Evolutionary conservation across 2,113 vertebrate genomes (phyloP).

Genomic region (Boleophthalmus pectinirostris): DNA sequence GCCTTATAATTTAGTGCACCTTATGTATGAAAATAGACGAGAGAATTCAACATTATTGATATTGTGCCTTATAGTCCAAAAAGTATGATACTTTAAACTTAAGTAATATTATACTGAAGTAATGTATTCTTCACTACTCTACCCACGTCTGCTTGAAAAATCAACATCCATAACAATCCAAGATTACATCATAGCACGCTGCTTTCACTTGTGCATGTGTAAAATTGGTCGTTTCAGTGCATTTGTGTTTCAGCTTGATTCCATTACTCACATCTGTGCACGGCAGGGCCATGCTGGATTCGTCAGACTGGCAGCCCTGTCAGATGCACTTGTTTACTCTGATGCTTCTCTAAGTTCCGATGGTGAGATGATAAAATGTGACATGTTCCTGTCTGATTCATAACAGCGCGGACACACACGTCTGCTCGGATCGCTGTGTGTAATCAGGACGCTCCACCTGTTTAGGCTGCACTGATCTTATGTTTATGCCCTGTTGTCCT

Average conservation of each 20-base stretch:
- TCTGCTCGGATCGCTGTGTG: neutral
- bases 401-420: neutral
- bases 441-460: constrained; percentile 1
- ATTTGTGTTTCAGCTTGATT: constrained; percentile 8
- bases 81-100: too few relatives aligned
- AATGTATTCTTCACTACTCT: too few relatives aligned
- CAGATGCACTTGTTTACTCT: constrained; percentile 12
- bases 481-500: neutral
- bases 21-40: too few relatives aligned
- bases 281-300: neutral
- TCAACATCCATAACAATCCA: constrained; percentile 49
- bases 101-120: too few relatives aligned
- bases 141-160: neutral
- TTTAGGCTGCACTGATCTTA: neutral
- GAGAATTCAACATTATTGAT: too few relatives aligned
- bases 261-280: neutral
- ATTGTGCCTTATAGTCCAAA: too few relatives aligned
- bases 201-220: neutral
- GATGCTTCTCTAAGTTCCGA: neutral
- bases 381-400: neutral
- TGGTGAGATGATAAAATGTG: neutral
- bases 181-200: constrained; percentile 23
- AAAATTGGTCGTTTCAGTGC: neutral
- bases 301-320: constrained; percentile 12
- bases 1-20: too few relatives aligned